Conservation (phyloP, 2,797 vertebrate species). For the Vultur gryphus region DNA sequence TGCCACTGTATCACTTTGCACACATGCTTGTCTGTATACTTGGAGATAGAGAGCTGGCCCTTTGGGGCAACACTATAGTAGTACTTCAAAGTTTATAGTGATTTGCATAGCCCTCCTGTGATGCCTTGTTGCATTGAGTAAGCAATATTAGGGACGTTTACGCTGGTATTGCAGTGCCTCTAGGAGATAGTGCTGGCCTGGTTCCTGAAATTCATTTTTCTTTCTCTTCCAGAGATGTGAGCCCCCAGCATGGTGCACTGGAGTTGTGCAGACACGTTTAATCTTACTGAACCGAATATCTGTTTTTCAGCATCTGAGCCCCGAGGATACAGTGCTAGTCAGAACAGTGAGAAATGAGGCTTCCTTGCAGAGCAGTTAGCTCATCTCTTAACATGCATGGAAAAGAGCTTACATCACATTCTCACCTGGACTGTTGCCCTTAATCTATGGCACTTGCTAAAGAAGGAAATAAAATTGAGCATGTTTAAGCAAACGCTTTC, state of each 20-base stretch:
- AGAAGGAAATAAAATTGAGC: slow-evolving; percentile 25
- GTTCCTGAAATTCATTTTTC: not conserved
- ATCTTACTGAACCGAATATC: not conserved
- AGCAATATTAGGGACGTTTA: not conserved
- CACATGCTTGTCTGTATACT: not conserved
- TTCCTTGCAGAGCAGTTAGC: not conserved
- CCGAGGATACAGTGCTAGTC: slow-evolving; percentile 24
- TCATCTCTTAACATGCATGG: slow-evolving; percentile 1
- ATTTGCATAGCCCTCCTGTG: slow-evolving; percentile 25
- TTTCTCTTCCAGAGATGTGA: not conserved
- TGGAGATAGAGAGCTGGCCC: not conserved
- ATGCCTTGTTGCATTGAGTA: not conserved
- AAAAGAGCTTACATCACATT: slow-evolving; percentile 48
- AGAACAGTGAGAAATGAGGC: not conserved
- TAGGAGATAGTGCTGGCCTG: not conserved
- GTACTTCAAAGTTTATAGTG: not conserved
- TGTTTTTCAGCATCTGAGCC: slow-evolving; percentile 47
- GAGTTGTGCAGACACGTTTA: slow-evolving; percentile 6
- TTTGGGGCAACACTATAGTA: not conserved
- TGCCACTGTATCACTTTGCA: not conserved
- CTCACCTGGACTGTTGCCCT: slow-evolving; percentile 52
- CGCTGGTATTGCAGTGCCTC: not conserved
- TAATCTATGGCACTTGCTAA: slow-evolving; percentile 10
- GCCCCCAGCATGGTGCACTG: not conserved
- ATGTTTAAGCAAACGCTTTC: slow-evolving; percentile 50